Evolutionary conservation across 2,888 invertebrate genomes (phyloP), one percentile per base, ranked within the genome.

Genomic region (Caenorhabditis sp.): DNA sequence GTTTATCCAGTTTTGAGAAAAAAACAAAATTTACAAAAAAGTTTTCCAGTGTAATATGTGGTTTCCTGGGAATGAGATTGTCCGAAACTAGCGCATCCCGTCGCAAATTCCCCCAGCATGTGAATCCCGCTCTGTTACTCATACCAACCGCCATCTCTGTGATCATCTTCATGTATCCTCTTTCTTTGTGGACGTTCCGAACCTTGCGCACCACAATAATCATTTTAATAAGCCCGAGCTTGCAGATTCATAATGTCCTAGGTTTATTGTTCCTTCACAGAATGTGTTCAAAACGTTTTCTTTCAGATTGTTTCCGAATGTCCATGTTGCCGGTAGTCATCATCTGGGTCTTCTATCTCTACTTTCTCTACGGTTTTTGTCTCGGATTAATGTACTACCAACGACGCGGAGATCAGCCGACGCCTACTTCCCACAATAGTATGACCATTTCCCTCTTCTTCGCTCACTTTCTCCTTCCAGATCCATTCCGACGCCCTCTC

Each of bases 301-400:
- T 71, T 60, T 11, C 67, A 79, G 80, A 80, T 47, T 35, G 51
- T 5, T 68, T 26, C 50, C 74, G 80, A 35, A 28, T 76, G 13
- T 26, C 53, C 6, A 11, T 80, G 18, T 0, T 80, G 4, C 80
- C 80, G 8, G 37, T 76, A 11, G 26, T 65, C 18, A 26, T 76
- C 15, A 58, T 70, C 26, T 76, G 74, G 74, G 37, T 24, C 0
- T n/a, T 74, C 2, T 76, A 68, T 22, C 24, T 80, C n/a, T 80
- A 80, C 47, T 65, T 76, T 26, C 47, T 80, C 1, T 76, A 76
- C 37, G 80, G 80, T 20, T 62, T 76, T 40, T 76, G 51, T 18
- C 56, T 70, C 11, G 80, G 80, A 5, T 24, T 65, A 0, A 37
- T 69, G 1, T 80, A 80, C 44, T 74, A 80, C 64, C 60, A 80